A percentile compares a stretch with the other conserved stretches of the same genome.
Conservation (phyloP, 1,140 invertebrate species). For the Sinella curviseta region DNA sequence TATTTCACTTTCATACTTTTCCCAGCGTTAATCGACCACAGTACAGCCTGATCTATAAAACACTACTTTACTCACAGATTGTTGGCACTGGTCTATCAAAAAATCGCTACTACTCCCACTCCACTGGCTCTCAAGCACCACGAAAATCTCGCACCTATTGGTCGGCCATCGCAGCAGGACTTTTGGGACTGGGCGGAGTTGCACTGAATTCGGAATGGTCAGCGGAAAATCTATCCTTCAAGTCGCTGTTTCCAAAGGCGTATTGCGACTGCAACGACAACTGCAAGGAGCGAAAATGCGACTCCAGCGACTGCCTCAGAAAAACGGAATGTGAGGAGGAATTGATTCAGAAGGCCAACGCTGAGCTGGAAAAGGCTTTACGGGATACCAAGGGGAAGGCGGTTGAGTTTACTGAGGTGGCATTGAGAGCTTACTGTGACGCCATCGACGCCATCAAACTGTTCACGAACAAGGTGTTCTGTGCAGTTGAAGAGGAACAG, state of each 20-base stretch:
- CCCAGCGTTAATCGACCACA: too few relatives aligned
- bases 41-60: too few relatives aligned
- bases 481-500: constrained; percentile 46
- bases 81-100: too few relatives aligned
- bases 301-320: constrained; percentile 35
- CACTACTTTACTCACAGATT: too few relatives aligned
- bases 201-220: not conserved
- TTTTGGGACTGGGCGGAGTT: not conserved
- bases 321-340: constrained; percentile 48
- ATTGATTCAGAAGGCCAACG: constrained; percentile 45
- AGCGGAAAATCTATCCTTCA: not conserved
- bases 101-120: too few relatives aligned
- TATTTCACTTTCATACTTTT: too few relatives aligned
- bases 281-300: not conserved
- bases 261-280: not conserved
- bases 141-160: too few relatives aligned
- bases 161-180: not conserved
- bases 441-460: constrained; percentile 40
- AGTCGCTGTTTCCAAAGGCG: not conserved
- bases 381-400: constrained; percentile 46
- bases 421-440: constrained; percentile 45
- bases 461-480: constrained; percentile 48
- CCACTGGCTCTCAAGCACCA: too few relatives aligned
- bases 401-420: constrained; percentile 39
- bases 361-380: constrained; percentile 46